Evolutionary conservation across 2,797 vertebrate genomes (phyloP).

Genomic region (Danio tinwini): DNA sequence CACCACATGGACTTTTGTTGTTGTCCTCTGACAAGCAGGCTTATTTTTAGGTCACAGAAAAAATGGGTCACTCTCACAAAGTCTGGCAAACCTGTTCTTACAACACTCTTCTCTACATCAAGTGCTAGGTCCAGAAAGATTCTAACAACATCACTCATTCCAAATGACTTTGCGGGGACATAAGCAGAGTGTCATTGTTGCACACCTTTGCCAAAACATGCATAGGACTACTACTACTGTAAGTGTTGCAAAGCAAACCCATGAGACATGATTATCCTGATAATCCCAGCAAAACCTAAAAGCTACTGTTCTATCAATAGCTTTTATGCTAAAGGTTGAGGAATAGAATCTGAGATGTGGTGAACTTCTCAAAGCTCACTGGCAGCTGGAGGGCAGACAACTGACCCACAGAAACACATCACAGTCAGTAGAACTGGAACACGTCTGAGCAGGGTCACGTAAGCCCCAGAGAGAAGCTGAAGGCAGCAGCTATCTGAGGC

Average conservation of each 20-base stretch:
- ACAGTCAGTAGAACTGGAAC: constrained; percentile 47
- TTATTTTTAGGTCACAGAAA: constrained; percentile 47
- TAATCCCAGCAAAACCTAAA: constrained; percentile 37
- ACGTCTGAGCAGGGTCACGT: constrained; percentile 37
- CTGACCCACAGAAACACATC: constrained; percentile 40
- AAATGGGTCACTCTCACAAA: constrained; percentile 63
- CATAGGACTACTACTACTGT: background rate
- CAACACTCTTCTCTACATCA: constrained; percentile 57
- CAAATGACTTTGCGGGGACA: constrained; percentile 31
- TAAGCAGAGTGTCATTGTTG: constrained; percentile 21
- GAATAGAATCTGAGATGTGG: constrained; percentile 19
- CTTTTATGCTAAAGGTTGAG: constrained; percentile 40
- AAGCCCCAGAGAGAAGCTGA: constrained; percentile 50
- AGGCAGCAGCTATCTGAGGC: constrained; percentile 48
- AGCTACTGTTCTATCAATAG: constrained; percentile 55
- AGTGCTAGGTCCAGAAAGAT: constrained; percentile 56
- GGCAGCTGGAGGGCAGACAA: constrained; percentile 26
- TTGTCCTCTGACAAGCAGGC: constrained; percentile 37
- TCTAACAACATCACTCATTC: constrained; percentile 36
- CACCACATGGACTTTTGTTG: constrained; percentile 34
- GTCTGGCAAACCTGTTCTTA: constrained; percentile 51
- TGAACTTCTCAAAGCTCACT: constrained; percentile 24
- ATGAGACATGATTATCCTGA: constrained; percentile 16
- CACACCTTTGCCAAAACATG: background rate
- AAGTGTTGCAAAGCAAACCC: background rate